Conservation (phyloP, 2,113 vertebrate species). For the Oncorhynchus tshawytscha region DNA sequence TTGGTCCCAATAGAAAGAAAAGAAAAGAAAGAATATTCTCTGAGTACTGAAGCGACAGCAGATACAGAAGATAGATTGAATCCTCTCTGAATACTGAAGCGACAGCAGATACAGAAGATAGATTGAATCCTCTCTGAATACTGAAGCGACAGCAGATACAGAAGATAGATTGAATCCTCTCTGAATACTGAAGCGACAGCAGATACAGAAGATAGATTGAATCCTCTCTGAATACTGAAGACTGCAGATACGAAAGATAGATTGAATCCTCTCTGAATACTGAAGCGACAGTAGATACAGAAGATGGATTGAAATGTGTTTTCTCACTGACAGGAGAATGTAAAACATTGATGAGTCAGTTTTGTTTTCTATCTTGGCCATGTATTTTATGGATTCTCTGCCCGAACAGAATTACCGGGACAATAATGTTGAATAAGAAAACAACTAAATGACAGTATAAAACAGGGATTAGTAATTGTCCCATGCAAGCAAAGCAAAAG, state of each 20-base stretch:
- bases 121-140: constrained; percentile 8
- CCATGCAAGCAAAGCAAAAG: constrained; percentile 29
- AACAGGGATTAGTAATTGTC: constrained; percentile 28
- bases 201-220: background rate
- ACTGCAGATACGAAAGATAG: background rate
- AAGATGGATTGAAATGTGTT: background rate
- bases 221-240: constrained; percentile 15
- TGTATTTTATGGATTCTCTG: constrained; percentile 74
- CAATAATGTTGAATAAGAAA: constrained; percentile 9
- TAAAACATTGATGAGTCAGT: background rate
- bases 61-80: background rate
- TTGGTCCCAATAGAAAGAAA: constrained; percentile 2
- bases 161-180: background rate
- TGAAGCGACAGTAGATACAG: background rate
- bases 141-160: background rate
- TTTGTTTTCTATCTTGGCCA: constrained; percentile 49
- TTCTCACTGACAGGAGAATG: constrained; percentile 15
- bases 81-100: constrained; percentile 15
- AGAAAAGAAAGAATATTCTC: constrained; percentile 8
- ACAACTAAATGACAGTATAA: constrained; percentile 23
- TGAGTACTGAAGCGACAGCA: constrained; percentile 8
- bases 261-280: constrained; percentile 7
- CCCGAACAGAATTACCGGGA: constrained; percentile 66
- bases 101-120: background rate
- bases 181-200: constrained; percentile 12